These are phyloP conservation scores for Drosophila multiciliata DNA, from an alignment of 2,888 invertebrate genomes.

Conservation along the genomic window DNA sequence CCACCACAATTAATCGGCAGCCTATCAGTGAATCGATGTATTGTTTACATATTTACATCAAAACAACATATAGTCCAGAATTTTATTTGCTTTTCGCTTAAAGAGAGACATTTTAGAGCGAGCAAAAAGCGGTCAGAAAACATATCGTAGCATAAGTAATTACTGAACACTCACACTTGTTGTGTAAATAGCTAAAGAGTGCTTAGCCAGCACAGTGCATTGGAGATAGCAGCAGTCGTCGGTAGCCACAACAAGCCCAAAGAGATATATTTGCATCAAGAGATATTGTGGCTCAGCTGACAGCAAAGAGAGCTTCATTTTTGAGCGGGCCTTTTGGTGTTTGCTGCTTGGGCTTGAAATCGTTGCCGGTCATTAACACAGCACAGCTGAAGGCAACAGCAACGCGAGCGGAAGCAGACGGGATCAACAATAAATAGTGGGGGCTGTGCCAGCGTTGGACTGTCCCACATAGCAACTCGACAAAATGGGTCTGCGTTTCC, in stretches of 20 bases:
- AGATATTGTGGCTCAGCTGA: conserved; percentile 35
- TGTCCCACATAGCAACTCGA: conserved; percentile 36
- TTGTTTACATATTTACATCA: conserved; percentile 39
- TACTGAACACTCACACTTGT: conserved; percentile 17
- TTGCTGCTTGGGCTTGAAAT: conserved; percentile 16
- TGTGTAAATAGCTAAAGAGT: conserved; percentile 37
- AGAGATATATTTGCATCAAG: conserved; percentile 29
- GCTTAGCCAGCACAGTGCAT: conserved; percentile 18
- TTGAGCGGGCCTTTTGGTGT: conserved; percentile 14
- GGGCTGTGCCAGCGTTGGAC: conserved; percentile 5
- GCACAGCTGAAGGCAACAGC: conserved; percentile 51
- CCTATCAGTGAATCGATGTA: conserved; percentile 18
- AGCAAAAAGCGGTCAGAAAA: conserved; percentile 58
- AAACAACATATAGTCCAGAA: conserved; percentile 8
- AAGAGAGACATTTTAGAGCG: conserved; percentile 26
- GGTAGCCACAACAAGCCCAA: conserved; percentile 32
- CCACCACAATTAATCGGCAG: conserved; percentile 31
- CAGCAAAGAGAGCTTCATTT: conserved; percentile 56
- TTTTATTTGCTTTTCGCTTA: conserved; percentile 31
- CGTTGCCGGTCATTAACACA: conserved; percentile 60
- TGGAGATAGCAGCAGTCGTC: conserved; percentile 23
- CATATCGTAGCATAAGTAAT: conserved; percentile 38
- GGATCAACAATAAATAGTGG: conserved; percentile 7
- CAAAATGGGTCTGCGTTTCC: conserved; percentile 83
- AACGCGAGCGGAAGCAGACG: conserved; percentile 28